Evolutionary conservation across 2,113 vertebrate genomes (phyloP).

Genomic region (Odocoileus hemionus): DNA sequence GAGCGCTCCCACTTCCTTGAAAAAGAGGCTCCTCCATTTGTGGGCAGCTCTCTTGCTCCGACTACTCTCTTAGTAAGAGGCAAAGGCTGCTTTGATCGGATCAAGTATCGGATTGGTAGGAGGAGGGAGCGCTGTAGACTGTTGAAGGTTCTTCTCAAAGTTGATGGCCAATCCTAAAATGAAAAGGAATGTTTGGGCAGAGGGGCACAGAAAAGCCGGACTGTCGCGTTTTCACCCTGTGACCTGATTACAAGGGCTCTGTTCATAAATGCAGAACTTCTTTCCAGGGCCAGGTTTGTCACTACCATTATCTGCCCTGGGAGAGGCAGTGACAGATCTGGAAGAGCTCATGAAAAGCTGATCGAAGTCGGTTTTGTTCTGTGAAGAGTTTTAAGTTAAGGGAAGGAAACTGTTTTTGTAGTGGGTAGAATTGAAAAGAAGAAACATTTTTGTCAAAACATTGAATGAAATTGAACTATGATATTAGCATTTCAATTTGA

Average conservation of each 20-base stretch:
- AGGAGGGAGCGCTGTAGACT: neutral
- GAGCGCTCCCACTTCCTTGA: neutral
- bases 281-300: neutral
- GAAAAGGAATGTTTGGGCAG: neutral
- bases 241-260: neutral
- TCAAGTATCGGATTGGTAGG: too few relatives aligned
- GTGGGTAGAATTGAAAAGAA: neutral
- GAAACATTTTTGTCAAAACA: conserved; percentile 7
- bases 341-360: neutral
- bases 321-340: neutral
- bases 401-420: neutral
- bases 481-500: neutral
- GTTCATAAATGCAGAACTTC: neutral
- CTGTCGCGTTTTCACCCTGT: neutral
- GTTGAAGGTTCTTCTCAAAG: neutral
- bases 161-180: neutral
- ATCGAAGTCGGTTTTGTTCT: neutral
- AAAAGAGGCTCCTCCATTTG: neutral
- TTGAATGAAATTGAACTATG: neutral
- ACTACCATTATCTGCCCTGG: neutral
- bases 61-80: neutral
- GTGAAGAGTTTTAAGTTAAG: neutral
- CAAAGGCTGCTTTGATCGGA: neutral
- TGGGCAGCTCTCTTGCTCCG: neutral
- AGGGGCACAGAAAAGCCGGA: neutral